Evolutionary conservation across 2,113 vertebrate genomes (phyloP).

Genomic region (Anarrhichthys ocellatus): DNA sequence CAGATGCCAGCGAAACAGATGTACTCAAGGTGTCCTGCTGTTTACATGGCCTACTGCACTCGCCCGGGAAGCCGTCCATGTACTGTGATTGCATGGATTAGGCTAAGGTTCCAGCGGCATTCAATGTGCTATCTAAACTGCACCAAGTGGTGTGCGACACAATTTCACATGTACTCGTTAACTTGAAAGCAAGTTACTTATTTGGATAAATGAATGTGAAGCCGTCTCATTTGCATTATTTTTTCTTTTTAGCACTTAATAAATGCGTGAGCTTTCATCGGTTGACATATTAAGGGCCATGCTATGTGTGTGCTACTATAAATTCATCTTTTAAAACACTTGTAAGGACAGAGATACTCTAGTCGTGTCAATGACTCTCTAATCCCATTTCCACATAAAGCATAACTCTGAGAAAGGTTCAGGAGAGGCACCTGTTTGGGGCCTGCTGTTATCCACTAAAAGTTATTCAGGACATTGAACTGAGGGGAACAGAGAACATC

Average conservation of each 20-base stretch:
- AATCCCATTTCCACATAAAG: background rate
- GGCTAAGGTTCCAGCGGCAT: constrained; percentile 3
- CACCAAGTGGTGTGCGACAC: background rate
- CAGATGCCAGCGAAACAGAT: constrained; percentile 34
- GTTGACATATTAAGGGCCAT: background rate
- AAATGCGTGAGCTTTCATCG: background rate
- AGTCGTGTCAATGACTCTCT: constrained; percentile 9
- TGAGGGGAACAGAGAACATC: constrained; percentile 6
- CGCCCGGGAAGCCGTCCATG: constrained; percentile 47
- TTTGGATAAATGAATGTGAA: constrained; percentile 1
- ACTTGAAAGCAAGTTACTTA: constrained; percentile 18
- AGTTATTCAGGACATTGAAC: constrained; percentile 11
- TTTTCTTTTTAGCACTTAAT: background rate
- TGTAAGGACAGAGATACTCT: background rate
- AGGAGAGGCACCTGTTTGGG: constrained; percentile 22
- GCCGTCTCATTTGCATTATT: background rate
- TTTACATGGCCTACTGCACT: constrained; percentile 48
- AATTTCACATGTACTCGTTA: background rate
- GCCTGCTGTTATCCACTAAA: background rate
- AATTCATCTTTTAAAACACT: constrained; percentile 2
- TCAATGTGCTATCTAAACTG: constrained; percentile 21
- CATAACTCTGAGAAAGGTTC: constrained; percentile 8
- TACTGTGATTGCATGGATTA: constrained; percentile 41
- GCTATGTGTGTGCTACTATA: background rate
- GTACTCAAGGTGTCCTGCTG: constrained; percentile 46